Percentiles rank a stretch among this genome's conserved stretches.
phyloP scores from a whole-genome alignment of 2,113 vertebrate species.

The Gadus chalcogrammus region DNA sequence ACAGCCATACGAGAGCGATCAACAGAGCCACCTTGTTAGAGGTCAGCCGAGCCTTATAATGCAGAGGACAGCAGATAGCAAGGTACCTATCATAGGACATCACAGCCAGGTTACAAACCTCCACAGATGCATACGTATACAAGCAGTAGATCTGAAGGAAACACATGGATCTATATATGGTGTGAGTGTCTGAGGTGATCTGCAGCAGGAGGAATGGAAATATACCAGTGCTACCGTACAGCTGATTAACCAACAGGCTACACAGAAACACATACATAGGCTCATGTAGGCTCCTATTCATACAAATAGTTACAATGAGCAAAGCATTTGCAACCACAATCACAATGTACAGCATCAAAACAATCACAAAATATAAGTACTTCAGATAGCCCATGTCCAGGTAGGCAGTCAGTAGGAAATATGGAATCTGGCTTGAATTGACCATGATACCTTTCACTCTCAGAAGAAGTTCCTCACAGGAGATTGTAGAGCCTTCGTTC shows the following conservation, averaged over 20 bases:
- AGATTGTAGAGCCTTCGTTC: neutral
- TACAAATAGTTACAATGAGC: slow-evolving; percentile 46
- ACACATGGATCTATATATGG: slow-evolving; percentile 38
- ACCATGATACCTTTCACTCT: slow-evolving; percentile 14
- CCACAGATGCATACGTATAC: slow-evolving; percentile 36
- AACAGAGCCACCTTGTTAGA: slow-evolving; percentile 22
- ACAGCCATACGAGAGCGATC: slow-evolving; percentile 31
- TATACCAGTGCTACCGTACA: slow-evolving; percentile 45
- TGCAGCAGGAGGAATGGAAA: slow-evolving; percentile 38
- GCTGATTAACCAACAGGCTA: slow-evolving; percentile 55
- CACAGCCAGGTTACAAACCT: slow-evolving; percentile 43
- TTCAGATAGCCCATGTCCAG: slow-evolving; percentile 27
- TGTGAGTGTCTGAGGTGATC: slow-evolving; percentile 34
- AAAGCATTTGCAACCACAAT: slow-evolving; percentile 30
- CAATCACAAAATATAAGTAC: slow-evolving; percentile 33
- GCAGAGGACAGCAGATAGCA: slow-evolving; percentile 50
- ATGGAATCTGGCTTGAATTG: slow-evolving; percentile 35
- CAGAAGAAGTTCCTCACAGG: neutral
- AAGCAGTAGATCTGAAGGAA: slow-evolving; percentile 52
- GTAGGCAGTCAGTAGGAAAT: slow-evolving; percentile 38
- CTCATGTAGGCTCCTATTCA: slow-evolving; percentile 55
- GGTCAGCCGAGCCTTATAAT: slow-evolving; percentile 44
- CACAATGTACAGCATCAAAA: slow-evolving; percentile 21
- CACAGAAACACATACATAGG: slow-evolving; percentile 65
- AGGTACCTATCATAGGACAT: slow-evolving; percentile 56